phyloP scores from a whole-genome alignment of 2,888 invertebrate species.

The Abrostola triplasia region DNA sequence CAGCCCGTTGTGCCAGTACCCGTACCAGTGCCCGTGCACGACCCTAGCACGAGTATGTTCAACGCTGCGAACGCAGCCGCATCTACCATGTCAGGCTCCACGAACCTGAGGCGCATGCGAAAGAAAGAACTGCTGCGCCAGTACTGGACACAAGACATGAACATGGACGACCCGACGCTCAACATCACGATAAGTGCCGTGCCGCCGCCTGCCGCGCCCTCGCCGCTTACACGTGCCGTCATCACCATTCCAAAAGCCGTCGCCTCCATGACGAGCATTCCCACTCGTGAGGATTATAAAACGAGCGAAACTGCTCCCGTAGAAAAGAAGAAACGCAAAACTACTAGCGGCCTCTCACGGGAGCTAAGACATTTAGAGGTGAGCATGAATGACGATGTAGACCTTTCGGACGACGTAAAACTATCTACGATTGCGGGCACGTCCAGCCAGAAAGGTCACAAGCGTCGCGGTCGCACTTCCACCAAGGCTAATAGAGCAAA shows the following conservation, averaged over 20 bases:
- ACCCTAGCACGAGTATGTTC: slow-evolving; percentile 73
- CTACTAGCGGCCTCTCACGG: slow-evolving; percentile 85
- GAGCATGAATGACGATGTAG: slow-evolving; percentile 87
- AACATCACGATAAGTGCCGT: slow-evolving; percentile 77
- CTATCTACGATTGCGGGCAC: slow-evolving; percentile 66
- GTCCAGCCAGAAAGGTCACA: slow-evolving; percentile 63
- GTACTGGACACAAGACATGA: slow-evolving; percentile 94
- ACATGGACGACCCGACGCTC: slow-evolving; percentile 92
- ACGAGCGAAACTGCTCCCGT: slow-evolving; percentile 89
- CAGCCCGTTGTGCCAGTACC: slow-evolving; percentile 88
- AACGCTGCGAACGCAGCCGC: slow-evolving; percentile 79
- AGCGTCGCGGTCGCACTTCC: slow-evolving; percentile 73
- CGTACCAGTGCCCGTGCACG: slow-evolving; percentile 76
- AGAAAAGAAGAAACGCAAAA: slow-evolving; percentile 91
- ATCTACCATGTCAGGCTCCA: slow-evolving; percentile 89
- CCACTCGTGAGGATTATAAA: slow-evolving; percentile 95
- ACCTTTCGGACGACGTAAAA: slow-evolving; percentile 77
- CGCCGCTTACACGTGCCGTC: slow-evolving; percentile 90
- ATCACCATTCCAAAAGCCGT: slow-evolving; percentile 96
- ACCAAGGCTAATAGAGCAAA: slow-evolving; percentile 67
- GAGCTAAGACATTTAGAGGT: slow-evolving; percentile 90
- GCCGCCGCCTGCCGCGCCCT: slow-evolving; percentile 89
- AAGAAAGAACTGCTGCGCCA: slow-evolving; percentile 96
- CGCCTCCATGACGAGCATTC: slow-evolving; percentile 95
- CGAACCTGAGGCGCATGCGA: slow-evolving; percentile 94